Percentiles rank a stretch among this genome's conserved stretches.
phyloP scores from a whole-genome alignment of 2,888 invertebrate species.

The Anticlea derivata region DNA sequence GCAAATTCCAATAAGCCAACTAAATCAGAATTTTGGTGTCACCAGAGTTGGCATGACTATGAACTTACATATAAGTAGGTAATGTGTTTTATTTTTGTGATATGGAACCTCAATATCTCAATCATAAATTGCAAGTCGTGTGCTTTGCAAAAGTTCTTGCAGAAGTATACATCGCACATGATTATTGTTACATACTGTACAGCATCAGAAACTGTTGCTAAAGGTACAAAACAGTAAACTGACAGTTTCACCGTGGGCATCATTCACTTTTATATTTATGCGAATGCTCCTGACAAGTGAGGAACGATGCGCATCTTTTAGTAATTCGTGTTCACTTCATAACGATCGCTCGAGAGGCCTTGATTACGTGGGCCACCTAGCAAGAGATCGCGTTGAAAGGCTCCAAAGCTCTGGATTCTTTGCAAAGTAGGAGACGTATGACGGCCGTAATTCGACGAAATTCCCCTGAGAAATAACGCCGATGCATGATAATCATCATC shows the following conservation, averaged over 20 bases:
- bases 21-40: no score
- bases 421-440: neutral
- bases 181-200: no score
- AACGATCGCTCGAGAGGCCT: slow-evolving; percentile 32
- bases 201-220: neutral
- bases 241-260: slow-evolving; percentile 71
- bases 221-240: slow-evolving; percentile 48
- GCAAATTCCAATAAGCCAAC: neutral
- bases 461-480: neutral
- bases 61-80: no score
- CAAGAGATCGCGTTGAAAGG: slow-evolving; percentile 20
- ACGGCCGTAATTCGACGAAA: no score
- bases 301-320: slow-evolving; percentile 60
- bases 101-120: no score
- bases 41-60: no score
- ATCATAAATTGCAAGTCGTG: no score
- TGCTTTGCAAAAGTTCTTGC: no score
- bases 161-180: no score
- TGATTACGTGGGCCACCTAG: slow-evolving; percentile 25
- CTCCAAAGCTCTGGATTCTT: neutral
- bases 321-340: slow-evolving; percentile 52
- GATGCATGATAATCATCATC: no score
- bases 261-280: slow-evolving; percentile 79
- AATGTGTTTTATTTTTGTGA: no score
- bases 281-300: slow-evolving; percentile 73